phyloP scores from a whole-genome alignment of 2,888 invertebrate genomes.

The Cerastis leucographa region DNA sequence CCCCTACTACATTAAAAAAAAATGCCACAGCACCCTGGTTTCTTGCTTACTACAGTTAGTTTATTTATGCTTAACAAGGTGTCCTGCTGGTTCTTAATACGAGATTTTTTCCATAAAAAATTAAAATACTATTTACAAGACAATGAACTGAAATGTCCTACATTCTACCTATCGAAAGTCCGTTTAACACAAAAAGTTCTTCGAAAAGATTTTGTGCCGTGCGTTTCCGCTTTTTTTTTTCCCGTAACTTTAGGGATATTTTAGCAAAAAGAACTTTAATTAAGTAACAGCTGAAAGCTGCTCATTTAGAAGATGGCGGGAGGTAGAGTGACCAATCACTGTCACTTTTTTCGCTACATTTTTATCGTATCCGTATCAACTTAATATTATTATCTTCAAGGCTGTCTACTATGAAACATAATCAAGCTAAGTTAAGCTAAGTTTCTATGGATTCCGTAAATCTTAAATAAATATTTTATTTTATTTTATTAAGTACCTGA shows the following conservation, averaged over 20 bases:
- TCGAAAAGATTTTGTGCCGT: background rate
- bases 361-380: conserved; percentile 6
- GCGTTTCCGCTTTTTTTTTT: background rate
- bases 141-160: background rate
- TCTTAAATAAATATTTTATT: too few relatives aligned
- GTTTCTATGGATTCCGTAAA: too few relatives aligned
- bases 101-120: background rate
- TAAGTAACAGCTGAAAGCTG: conserved; percentile 1
- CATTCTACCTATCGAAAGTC: background rate
- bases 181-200: background rate
- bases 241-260: background rate
- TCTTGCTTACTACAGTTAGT: background rate
- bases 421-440: background rate
- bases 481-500: too few relatives aligned
- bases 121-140: background rate
- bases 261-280: conserved; percentile 18
- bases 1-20: background rate
- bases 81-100: background rate
- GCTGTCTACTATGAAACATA: background rate
- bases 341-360: conserved; percentile 33
- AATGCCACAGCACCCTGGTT: too few relatives aligned
- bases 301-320: conserved; percentile 3
- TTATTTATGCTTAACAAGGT: background rate
- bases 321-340: conserved; percentile 33
- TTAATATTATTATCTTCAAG: conserved; percentile 17